A percentile compares a stretch with the other conserved stretches of the same genome.
Conservation (phyloP, 2,797 vertebrate species). For the Sebastiscus tertius region DNA sequence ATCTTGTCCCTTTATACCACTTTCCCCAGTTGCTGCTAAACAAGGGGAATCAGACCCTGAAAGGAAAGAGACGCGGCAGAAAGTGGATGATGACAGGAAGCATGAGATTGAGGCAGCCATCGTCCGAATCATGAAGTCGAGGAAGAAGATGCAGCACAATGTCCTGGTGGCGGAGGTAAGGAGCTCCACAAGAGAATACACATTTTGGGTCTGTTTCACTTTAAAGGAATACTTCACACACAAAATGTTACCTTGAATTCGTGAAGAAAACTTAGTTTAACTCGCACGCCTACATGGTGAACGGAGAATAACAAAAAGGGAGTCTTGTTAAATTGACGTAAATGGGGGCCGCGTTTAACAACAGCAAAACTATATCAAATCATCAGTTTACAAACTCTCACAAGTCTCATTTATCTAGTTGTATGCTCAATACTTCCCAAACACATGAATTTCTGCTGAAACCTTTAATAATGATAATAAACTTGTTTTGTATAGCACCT, state of each 20-base stretch:
- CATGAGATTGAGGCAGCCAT: slow-evolving; percentile 99
- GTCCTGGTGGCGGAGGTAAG: slow-evolving; percentile 96
- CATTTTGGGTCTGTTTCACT: background rate
- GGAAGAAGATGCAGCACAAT: slow-evolving; percentile 99
- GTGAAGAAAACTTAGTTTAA: too few relatives aligned
- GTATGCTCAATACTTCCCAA: too few relatives aligned
- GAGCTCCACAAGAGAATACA: background rate
- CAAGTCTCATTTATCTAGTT: too few relatives aligned
- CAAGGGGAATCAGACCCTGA: slow-evolving; percentile 97
- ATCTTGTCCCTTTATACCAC: slow-evolving; percentile 14
- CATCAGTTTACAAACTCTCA: too few relatives aligned
- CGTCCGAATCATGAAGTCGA: slow-evolving; percentile 98
- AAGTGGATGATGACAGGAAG: slow-evolving; percentile 98
- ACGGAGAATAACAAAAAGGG: too few relatives aligned
- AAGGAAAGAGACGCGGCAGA: slow-evolving; percentile 97
- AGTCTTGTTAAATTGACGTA: too few relatives aligned
- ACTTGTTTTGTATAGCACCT: too few relatives aligned
- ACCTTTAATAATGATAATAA: too few relatives aligned
- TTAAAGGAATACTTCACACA: background rate
- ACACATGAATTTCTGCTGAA: too few relatives aligned
- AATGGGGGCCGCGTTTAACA: too few relatives aligned
- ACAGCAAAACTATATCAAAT: too few relatives aligned
- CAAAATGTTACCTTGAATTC: background rate
- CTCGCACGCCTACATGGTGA: too few relatives aligned
- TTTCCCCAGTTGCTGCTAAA: slow-evolving; percentile 93